These are phyloP conservation scores for Eucidaris tribuloides DNA, from an alignment of 35 echinoderm and acorn worm species.

Conservation along the genomic window DNA sequence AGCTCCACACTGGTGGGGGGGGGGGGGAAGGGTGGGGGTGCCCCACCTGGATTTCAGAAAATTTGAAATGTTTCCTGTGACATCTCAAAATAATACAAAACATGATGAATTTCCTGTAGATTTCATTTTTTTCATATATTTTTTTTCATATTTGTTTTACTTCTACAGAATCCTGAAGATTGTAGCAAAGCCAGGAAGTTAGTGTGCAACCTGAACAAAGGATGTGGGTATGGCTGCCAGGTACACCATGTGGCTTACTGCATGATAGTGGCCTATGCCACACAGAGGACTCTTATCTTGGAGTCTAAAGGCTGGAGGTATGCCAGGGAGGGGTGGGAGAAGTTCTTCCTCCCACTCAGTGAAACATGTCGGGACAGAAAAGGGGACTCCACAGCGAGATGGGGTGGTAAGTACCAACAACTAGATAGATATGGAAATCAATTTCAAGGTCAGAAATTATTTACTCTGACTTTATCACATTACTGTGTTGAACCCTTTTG, in stretches of 20 bases:
- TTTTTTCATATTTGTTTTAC: too few relatives aligned
- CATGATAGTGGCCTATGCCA: slow-evolving; percentile 91
- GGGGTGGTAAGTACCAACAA: slow-evolving; percentile 84
- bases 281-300: slow-evolving; percentile 83
- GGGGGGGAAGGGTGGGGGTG: too few relatives aligned
- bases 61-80: too few relatives aligned
- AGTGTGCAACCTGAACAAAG: slow-evolving; percentile 93
- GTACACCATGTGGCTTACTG: slow-evolving; percentile 95
- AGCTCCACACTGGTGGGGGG: too few relatives aligned
- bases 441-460: too few relatives aligned
- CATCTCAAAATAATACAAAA: too few relatives aligned
- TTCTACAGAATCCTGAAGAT: slow-evolving; percentile 85
- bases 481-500: too few relatives aligned
- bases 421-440: too few relatives aligned
- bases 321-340: slow-evolving; percentile 91
- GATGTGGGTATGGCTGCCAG: slow-evolving; percentile 95
- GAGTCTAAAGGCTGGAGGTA: slow-evolving; percentile 94
- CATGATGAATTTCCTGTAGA: too few relatives aligned
- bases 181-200: slow-evolving; percentile 90
- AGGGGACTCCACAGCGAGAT: slow-evolving; percentile 54
- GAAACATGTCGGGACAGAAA: slow-evolving; percentile 64
- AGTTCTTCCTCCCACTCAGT: slow-evolving; percentile 88
- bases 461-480: too few relatives aligned
- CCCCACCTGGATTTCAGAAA: too few relatives aligned
- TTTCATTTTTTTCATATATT: too few relatives aligned